Evolutionary conservation across 2,113 vertebrate genomes (phyloP).

Genomic region (Urocynchramus pylzowi): DNA sequence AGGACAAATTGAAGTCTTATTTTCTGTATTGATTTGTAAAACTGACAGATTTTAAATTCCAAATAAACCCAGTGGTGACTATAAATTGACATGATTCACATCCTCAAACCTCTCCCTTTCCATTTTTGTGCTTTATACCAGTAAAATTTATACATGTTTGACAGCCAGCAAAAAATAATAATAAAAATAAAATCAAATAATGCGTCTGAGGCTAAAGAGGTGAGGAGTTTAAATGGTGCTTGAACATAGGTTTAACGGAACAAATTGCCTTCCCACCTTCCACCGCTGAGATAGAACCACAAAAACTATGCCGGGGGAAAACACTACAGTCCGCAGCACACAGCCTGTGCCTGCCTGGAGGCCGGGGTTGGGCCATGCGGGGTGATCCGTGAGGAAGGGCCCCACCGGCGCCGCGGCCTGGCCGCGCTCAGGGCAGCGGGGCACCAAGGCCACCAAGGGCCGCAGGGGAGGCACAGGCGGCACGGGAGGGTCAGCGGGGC

Average conservation of each 20-base stretch:
- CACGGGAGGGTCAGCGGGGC: accelerated
- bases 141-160: not conserved
- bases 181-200: not conserved
- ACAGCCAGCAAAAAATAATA: not conserved
- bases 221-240: not conserved
- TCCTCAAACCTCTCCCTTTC: not conserved
- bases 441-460: not conserved
- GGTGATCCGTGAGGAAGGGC: accelerated
- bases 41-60: not conserved
- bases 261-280: not conserved
- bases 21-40: not conserved
- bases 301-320: not conserved
- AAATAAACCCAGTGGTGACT: not conserved
- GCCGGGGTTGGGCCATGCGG: accelerated
- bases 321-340: no score
- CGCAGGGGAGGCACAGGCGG: accelerated
- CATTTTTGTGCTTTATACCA: not conserved
- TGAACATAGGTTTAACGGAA: not conserved
- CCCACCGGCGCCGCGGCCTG: accelerated
- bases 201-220: not conserved
- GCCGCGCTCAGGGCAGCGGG: not conserved
- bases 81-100: not conserved
- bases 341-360: no score
- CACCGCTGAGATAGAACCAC: not conserved
- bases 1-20: not conserved